phyloP scores from a whole-genome alignment of 2,797 vertebrate species.

The Centroberyx gerrardi region DNA sequence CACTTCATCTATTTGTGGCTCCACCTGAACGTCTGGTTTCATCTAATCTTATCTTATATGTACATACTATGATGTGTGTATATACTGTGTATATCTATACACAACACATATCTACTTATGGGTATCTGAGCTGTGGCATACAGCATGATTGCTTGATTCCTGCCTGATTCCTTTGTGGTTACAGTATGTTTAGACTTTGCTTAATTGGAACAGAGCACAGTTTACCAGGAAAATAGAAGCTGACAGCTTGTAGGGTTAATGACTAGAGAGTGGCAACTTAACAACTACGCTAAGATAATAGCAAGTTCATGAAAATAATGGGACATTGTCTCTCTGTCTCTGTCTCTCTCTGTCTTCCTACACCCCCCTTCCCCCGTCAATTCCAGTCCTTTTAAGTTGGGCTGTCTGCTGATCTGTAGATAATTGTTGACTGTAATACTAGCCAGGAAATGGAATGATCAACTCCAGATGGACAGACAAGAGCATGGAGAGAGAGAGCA shows the following conservation, averaged over 20 bases:
- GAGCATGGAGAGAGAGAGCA: conserved; percentile 46
- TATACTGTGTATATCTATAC: no score
- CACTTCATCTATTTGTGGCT: no score
- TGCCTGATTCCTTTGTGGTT: neutral
- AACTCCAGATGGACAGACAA: conserved; percentile 92
- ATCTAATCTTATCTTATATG: no score
- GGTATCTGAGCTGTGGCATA: no score
- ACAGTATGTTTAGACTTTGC: conserved; percentile 8
- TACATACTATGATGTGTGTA: no score
- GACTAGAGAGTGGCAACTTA: conserved; percentile 75
- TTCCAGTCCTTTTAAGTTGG: conserved; percentile 91
- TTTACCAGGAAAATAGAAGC: conserved; percentile 12
- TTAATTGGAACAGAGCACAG: conserved; percentile 17
- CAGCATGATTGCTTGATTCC: neutral
- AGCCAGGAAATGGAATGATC: conserved; percentile 93
- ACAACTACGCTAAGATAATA: neutral
- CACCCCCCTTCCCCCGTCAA: neutral
- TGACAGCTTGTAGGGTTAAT: conserved; percentile 45
- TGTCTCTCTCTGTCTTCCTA: neutral
- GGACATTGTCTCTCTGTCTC: conserved; percentile 78
- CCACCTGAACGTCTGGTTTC: no score
- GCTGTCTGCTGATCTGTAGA: conserved; percentile 93
- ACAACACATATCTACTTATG: no score
- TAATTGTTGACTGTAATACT: conserved; percentile 93
- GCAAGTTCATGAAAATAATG: conserved; percentile 83